Conservation (phyloP, 2,888 invertebrate species). For the Yponomeuta sedellus region DNA sequence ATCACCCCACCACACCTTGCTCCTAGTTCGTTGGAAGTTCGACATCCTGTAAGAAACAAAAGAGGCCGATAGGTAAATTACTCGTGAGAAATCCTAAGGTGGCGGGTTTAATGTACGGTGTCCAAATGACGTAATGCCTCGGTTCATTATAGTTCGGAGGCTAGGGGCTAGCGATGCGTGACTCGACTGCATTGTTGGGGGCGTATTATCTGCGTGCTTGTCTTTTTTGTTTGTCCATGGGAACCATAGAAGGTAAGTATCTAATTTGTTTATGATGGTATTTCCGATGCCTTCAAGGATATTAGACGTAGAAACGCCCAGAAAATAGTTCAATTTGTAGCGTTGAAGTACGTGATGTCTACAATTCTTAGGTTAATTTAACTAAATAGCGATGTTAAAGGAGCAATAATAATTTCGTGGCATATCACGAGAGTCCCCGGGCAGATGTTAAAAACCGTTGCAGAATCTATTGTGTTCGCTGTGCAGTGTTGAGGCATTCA, state of each 20-base stretch:
- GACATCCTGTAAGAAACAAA: constrained; percentile 75
- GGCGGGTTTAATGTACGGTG: constrained; percentile 55
- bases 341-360: background rate
- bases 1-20: constrained; percentile 82
- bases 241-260: constrained; percentile 31
- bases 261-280: constrained; percentile 19
- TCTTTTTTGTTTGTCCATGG: constrained; percentile 51
- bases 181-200: constrained; percentile 41
- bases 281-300: background rate
- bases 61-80: constrained; percentile 41
- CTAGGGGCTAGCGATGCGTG: constrained; percentile 47
- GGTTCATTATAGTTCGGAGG: constrained; percentile 51
- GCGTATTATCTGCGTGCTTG: constrained; percentile 46
- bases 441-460: constrained; percentile 75
- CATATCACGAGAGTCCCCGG: constrained; percentile 31
- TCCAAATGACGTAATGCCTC: constrained; percentile 61
- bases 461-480: constrained; percentile 54
- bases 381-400: background rate
- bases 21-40: constrained; percentile 80
- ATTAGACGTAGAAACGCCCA: background rate
- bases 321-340: background rate
- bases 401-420: constrained; percentile 37
- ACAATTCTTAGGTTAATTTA: background rate
- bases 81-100: constrained; percentile 57
- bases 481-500: constrained; percentile 47